Conservation (phyloP, 2,113 vertebrate genomes). For the Hyla sarda region DNA sequence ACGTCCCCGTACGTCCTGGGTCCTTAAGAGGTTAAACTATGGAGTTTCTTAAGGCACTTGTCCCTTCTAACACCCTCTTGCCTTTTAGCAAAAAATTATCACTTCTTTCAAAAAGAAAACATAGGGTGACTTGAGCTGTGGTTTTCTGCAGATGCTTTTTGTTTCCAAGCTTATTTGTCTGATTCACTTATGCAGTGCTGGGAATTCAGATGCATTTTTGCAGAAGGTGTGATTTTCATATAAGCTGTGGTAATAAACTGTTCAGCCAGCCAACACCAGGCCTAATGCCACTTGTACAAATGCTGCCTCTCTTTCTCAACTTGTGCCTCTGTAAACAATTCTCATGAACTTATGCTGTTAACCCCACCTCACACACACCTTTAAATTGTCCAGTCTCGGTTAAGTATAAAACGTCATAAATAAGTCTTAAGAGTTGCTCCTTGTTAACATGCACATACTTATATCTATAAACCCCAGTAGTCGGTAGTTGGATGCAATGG, state of each 20-base stretch:
- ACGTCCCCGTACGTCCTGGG: too few relatives aligned
- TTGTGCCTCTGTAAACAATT: background rate
- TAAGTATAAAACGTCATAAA: too few relatives aligned
- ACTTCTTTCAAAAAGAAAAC: background rate
- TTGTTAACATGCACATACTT: too few relatives aligned
- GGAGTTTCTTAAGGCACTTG: slow-evolving; percentile 13
- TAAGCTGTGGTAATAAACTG: slow-evolving; percentile 21
- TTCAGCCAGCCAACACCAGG: slow-evolving; percentile 8
- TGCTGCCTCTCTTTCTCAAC: background rate
- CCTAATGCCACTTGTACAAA: slow-evolving; percentile 5
- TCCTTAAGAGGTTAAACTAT: too few relatives aligned
- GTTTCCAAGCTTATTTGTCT: slow-evolving; percentile 11
- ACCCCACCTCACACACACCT: too few relatives aligned
- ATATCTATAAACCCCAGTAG: too few relatives aligned
- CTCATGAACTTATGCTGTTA: too few relatives aligned
- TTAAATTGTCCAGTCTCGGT: too few relatives aligned
- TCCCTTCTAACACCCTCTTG: slow-evolving; percentile 30
- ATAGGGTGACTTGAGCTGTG: background rate
- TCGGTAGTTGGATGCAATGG: too few relatives aligned
- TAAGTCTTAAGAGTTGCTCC: too few relatives aligned
- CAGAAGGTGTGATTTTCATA: slow-evolving; percentile 37
- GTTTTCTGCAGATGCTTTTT: slow-evolving; percentile 35
- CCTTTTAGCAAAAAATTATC: background rate
- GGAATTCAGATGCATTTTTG: slow-evolving; percentile 55
- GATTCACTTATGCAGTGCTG: slow-evolving; percentile 36